These are phyloP conservation scores for Hippocampus guttulatus DNA, from an alignment of 2,113 vertebrate species.

Conservation along the genomic window DNA sequence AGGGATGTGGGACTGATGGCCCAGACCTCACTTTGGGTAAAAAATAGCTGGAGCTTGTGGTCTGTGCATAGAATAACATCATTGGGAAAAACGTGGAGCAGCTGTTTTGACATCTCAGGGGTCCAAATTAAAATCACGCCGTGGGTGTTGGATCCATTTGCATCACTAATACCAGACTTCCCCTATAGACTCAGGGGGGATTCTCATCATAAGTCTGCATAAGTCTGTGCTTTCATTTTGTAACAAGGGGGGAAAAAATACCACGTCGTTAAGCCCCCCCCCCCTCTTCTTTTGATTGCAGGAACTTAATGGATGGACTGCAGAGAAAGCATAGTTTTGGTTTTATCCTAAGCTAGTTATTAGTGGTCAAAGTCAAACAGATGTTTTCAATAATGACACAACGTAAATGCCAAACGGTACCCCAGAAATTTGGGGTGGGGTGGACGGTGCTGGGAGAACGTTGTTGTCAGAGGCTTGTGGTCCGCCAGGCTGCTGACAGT, in stretches of 20 bases:
- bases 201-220: slow-evolving; percentile 39
- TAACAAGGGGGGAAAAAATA: slow-evolving; percentile 62
- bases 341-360: slow-evolving; percentile 72
- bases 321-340: slow-evolving; percentile 59
- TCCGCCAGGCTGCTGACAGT: slow-evolving; percentile 38
- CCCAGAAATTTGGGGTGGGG: slow-evolving; percentile 61
- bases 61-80: slow-evolving; percentile 64
- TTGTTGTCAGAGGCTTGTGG: slow-evolving; percentile 48
- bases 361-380: slow-evolving; percentile 70
- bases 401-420: slow-evolving; percentile 57
- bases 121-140: slow-evolving; percentile 35
- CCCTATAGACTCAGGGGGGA: slow-evolving; percentile 49
- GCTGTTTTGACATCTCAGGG: slow-evolving; percentile 61
- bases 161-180: slow-evolving; percentile 61
- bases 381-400: slow-evolving; percentile 75
- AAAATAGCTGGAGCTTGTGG: slow-evolving; percentile 72
- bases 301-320: slow-evolving; percentile 70
- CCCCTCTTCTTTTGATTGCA: slow-evolving; percentile 65
- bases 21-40: slow-evolving; percentile 65
- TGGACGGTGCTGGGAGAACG: slow-evolving; percentile 39
- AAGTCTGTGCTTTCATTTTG: background rate
- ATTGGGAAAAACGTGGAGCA: slow-evolving; percentile 44
- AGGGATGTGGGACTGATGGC: slow-evolving; percentile 71
- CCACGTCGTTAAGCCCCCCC: slow-evolving; percentile 58
- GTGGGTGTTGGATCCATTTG: slow-evolving; percentile 45